Evolutionary conservation across 2,113 vertebrate genomes (phyloP).

Genomic region (Suricata suricatta): DNA sequence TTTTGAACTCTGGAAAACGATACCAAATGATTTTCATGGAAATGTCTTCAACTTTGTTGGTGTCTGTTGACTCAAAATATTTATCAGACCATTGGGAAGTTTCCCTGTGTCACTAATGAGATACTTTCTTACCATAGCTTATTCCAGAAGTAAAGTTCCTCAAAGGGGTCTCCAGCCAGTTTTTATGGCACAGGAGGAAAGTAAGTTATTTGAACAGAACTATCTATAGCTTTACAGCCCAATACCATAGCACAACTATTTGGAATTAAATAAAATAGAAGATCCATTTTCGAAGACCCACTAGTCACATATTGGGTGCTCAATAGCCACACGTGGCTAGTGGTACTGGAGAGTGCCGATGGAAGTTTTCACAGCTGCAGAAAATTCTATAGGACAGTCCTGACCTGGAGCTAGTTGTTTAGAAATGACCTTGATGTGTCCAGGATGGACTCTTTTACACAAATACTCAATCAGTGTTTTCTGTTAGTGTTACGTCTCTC

Average conservation of each 20-base stretch:
- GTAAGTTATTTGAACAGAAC: slow-evolving; percentile 28
- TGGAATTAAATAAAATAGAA: neutral
- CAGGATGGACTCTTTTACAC: neutral
- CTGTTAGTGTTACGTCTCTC: neutral
- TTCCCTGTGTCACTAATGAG: fast-evolving
- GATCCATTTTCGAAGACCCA: neutral
- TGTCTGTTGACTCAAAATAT: slow-evolving; percentile 35
- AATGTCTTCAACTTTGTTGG: neutral
- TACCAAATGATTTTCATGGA: slow-evolving; percentile 39
- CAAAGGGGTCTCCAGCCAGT: slow-evolving; percentile 1
- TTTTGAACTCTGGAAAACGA: slow-evolving; percentile 59
- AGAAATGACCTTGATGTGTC: slow-evolving; percentile 62
- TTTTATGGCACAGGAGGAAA: slow-evolving; percentile 43
- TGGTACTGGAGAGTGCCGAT: fast-evolving
- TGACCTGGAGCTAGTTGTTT: neutral
- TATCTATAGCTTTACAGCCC: neutral
- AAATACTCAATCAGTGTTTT: neutral
- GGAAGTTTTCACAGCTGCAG: neutral
- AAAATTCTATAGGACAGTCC: neutral
- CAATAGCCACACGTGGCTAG: fast-evolving
- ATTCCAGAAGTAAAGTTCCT: slow-evolving; percentile 36
- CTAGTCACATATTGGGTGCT: neutral
- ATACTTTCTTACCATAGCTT: slow-evolving; percentile 39
- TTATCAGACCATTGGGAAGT: slow-evolving; percentile 36
- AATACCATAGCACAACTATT: neutral